phyloP scores from a whole-genome alignment of 2,113 vertebrate genomes.

The Silurus asotus region DNA sequence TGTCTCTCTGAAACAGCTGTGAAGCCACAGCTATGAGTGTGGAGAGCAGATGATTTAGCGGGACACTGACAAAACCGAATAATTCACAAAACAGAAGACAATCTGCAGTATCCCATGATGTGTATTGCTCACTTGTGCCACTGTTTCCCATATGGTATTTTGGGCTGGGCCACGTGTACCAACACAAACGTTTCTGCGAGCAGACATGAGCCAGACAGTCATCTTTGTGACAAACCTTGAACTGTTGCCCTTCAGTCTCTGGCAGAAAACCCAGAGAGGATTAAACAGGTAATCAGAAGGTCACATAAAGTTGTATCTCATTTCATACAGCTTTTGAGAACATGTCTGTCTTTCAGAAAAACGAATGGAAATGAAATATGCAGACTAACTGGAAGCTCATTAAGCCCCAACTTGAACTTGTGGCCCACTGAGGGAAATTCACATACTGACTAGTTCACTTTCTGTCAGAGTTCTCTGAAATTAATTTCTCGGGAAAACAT shows the following conservation, averaged over 20 bases:
- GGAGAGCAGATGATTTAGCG: slow-evolving; percentile 58
- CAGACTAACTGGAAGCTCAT: slow-evolving; percentile 31
- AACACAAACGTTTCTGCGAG: background rate
- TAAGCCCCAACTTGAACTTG: slow-evolving; percentile 20
- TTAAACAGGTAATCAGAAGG: slow-evolving; percentile 34
- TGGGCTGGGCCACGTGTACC: background rate
- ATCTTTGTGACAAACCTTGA: slow-evolving; percentile 26
- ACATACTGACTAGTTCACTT: slow-evolving; percentile 16
- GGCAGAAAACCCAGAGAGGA: slow-evolving; percentile 4
- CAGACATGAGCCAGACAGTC: background rate
- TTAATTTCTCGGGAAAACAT: slow-evolving; percentile 19
- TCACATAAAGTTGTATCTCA: background rate
- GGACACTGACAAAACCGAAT: slow-evolving; percentile 55
- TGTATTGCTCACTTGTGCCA: slow-evolving; percentile 27
- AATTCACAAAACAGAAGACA: slow-evolving; percentile 50
- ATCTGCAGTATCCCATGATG: slow-evolving; percentile 30
- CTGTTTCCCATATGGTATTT: background rate
- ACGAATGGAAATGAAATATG: slow-evolving; percentile 31
- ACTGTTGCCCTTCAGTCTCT: slow-evolving; percentile 5
- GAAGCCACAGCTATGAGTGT: slow-evolving; percentile 51
- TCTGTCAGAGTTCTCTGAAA: slow-evolving; percentile 7
- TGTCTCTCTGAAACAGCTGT: slow-evolving; percentile 54
- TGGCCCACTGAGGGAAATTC: slow-evolving; percentile 31
- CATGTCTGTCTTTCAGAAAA: slow-evolving; percentile 17
- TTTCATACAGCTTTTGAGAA: slow-evolving; percentile 22